These are phyloP conservation scores for Hypanus sabinus DNA, from an alignment of 2,113 vertebrate genomes.

Conservation along the genomic window DNA sequence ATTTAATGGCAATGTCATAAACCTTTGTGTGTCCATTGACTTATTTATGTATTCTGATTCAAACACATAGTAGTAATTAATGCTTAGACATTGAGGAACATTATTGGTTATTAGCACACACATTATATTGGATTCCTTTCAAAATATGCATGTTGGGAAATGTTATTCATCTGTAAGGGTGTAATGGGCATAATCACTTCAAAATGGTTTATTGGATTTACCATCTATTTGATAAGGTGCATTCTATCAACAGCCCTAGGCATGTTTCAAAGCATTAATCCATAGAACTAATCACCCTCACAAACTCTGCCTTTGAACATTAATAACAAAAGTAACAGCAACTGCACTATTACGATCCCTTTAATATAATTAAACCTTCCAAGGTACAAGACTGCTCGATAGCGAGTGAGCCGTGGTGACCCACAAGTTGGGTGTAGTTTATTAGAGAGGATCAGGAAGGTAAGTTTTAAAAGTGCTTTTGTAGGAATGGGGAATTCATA, in stretches of 20 bases:
- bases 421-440: background rate
- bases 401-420: background rate
- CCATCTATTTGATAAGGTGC: slow-evolving; percentile 9
- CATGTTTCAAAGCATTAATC: slow-evolving; percentile 8
- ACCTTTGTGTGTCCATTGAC: background rate
- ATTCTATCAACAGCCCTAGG: background rate
- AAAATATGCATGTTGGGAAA: background rate
- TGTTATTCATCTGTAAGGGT: background rate
- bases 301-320: background rate
- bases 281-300: background rate
- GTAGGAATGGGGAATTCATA: background rate
- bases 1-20: background rate
- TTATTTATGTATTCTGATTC: background rate
- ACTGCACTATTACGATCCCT: background rate
- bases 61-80: background rate
- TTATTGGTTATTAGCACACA: background rate
- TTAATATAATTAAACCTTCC: background rate
- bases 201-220: slow-evolving; percentile 19
- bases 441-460: background rate
- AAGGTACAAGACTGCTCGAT: background rate
- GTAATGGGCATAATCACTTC: background rate
- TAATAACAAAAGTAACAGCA: background rate
- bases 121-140: background rate
- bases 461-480: background rate
- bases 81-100: background rate